Evolutionary conservation across 2,888 invertebrate genomes (phyloP).

Genomic region (Agriopis leucophaearia): DNA sequence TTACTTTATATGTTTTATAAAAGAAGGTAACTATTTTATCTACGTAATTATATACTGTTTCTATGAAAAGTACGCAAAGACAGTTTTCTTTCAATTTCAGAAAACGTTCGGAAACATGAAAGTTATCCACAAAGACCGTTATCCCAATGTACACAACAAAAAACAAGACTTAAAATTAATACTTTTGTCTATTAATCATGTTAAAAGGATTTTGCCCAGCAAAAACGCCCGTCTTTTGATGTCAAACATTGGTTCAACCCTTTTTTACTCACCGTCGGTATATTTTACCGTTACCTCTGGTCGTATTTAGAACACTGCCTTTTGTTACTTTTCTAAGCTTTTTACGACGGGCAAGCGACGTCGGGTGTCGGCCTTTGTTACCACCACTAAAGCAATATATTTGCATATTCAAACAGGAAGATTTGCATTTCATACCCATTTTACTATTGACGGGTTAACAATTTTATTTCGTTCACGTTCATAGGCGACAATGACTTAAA

Average conservation of each 20-base stretch:
- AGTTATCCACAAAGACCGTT: conserved; percentile 52
- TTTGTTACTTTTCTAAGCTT: conserved; percentile 74
- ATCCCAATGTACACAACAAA: conserved; percentile 56
- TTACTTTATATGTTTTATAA: too few species aligned
- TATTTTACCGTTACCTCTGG: conserved; percentile 67
- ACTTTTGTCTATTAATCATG: conserved; percentile 79
- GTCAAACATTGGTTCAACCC: conserved; percentile 59
- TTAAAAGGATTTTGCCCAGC: conserved; percentile 74
- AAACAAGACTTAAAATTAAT: conserved; percentile 68
- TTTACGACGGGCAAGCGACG: conserved; percentile 69
- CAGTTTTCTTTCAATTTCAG: conserved; percentile 26
- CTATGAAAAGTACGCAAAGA: background rate
- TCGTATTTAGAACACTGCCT: conserved; percentile 74
- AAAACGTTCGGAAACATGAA: conserved; percentile 54
- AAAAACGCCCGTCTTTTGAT: conserved; percentile 68
- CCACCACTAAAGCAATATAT: conserved; percentile 65
- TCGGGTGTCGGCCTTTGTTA: conserved; percentile 69
- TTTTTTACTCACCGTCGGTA: conserved; percentile 67
- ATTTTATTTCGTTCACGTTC: conserved; percentile 63
- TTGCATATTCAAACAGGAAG: conserved; percentile 77
- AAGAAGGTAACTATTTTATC: too few species aligned
- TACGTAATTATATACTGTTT: background rate
- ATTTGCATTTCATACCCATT: conserved; percentile 77
- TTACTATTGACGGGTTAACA: conserved; percentile 64
- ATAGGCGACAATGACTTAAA: conserved; percentile 66